Evolutionary conservation across 2,888 invertebrate genomes (phyloP).

Genomic region (Tiliacea aurago): DNA sequence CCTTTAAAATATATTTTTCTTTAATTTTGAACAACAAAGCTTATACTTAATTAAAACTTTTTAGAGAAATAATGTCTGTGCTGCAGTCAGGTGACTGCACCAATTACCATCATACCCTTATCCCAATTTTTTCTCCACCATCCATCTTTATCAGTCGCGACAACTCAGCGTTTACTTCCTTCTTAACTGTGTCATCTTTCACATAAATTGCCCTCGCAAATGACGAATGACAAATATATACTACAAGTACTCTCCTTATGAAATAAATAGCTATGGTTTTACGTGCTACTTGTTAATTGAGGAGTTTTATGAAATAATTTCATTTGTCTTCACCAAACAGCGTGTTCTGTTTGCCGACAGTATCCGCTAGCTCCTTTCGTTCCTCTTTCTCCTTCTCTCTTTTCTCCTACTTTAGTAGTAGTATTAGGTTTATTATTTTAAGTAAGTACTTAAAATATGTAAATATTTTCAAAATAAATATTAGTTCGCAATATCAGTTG

Average conservation of each 20-base stretch:
- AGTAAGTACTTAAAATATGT: too few species aligned
- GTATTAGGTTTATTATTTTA: too few species aligned
- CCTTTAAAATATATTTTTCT: background rate
- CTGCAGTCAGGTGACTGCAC: background rate
- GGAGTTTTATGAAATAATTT: background rate
- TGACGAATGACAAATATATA: slow-evolving; percentile 5
- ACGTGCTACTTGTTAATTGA: background rate
- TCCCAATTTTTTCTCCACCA: slow-evolving; percentile 35
- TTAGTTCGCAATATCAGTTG: too few species aligned
- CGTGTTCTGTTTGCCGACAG: background rate
- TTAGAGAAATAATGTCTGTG: background rate
- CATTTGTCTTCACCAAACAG: background rate
- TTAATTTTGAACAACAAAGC: background rate
- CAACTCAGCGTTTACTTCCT: slow-evolving; percentile 44
- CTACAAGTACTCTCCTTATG: background rate
- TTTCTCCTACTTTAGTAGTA: too few species aligned
- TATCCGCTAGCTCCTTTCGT: background rate
- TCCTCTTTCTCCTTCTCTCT: too few species aligned
- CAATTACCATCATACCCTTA: slow-evolving; percentile 33
- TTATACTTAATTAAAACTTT: background rate
- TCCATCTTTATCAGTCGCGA: slow-evolving; percentile 50
- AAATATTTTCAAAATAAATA: too few species aligned
- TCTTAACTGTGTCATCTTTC: slow-evolving; percentile 52
- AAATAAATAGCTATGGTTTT: background rate
- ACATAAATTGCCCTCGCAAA: slow-evolving; percentile 45